phyloP scores from a whole-genome alignment of 2,888 invertebrate species.

The Lycocerus yunnanus region DNA sequence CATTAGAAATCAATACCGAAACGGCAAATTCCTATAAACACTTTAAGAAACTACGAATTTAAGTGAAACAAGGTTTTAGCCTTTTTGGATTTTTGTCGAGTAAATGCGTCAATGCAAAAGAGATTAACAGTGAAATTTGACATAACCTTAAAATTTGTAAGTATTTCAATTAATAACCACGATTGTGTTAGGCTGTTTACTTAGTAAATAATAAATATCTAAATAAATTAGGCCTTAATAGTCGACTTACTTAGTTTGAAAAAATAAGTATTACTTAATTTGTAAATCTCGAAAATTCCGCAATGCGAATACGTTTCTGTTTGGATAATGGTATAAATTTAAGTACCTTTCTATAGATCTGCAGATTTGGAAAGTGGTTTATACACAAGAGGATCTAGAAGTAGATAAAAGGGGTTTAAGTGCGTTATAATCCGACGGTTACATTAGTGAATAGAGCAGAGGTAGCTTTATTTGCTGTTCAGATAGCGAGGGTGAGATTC shows the following conservation, averaged over 20 bases:
- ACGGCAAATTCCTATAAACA: too few relatives aligned
- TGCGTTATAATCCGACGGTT: slow-evolving; percentile 54
- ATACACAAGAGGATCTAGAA: slow-evolving; percentile 49
- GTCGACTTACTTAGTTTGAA: neutral
- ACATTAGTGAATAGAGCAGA: slow-evolving; percentile 49
- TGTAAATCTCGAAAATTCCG: neutral
- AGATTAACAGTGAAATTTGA: neutral
- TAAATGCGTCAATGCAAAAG: too few relatives aligned
- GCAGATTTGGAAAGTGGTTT: slow-evolving; percentile 40
- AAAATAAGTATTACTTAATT: neutral
- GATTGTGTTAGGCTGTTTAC: too few relatives aligned
- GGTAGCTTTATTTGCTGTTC: slow-evolving; percentile 33
- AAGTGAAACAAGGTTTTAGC: too few relatives aligned
- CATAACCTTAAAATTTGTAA: neutral
- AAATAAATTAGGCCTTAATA: too few relatives aligned
- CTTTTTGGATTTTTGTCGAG: too few relatives aligned
- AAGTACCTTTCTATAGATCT: slow-evolving; percentile 36
- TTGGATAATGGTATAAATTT: slow-evolving; percentile 26
- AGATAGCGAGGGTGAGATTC: slow-evolving; percentile 32
- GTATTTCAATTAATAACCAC: too few relatives aligned
- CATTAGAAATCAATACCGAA: too few relatives aligned
- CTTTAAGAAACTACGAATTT: too few relatives aligned
- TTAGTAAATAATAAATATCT: too few relatives aligned
- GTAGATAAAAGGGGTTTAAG: slow-evolving; percentile 52
- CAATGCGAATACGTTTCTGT: slow-evolving; percentile 2